These are phyloP conservation scores for Philotrypesis tridentata DNA, from an alignment of 1,140 invertebrate genomes.

Conservation along the genomic window DNA sequence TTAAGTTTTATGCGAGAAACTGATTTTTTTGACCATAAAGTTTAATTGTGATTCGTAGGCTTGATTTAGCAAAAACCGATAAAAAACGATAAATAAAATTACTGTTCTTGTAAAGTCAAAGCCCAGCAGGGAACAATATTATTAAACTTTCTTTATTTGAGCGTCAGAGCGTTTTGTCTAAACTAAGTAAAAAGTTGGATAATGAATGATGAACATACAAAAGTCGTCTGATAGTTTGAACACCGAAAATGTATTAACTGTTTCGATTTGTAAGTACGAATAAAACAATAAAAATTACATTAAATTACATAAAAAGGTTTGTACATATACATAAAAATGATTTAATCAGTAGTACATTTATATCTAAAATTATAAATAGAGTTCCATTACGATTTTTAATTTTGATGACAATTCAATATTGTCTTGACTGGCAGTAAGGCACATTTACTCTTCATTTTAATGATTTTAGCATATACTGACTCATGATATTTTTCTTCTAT, in stretches of 20 bases:
- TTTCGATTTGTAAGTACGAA: neutral
- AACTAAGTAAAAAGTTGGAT: too few species aligned
- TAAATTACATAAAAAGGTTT: constrained; percentile 6
- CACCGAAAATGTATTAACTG: neutral
- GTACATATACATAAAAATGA: neutral
- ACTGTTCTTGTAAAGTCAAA: too few species aligned
- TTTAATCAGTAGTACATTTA: neutral
- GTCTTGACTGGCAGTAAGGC: constrained; percentile 24
- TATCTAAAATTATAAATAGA: neutral
- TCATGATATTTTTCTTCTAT: neutral
- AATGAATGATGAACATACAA: too few species aligned
- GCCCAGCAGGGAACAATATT: too few species aligned
- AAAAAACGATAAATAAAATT: too few species aligned
- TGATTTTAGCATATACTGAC: neutral
- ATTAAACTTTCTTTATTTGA: too few species aligned
- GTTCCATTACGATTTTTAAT: neutral
- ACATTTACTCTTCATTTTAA: neutral
- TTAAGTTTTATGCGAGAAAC: too few species aligned
- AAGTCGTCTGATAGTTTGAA: too few species aligned
- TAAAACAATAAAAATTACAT: neutral
- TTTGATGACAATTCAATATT: neutral
- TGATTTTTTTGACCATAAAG: too few species aligned
- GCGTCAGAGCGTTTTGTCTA: too few species aligned
- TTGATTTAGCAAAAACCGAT: too few species aligned
- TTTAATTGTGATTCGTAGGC: too few species aligned